Conservation (phyloP, 2,113 vertebrate species). For the Scalopus aquaticus region DNA sequence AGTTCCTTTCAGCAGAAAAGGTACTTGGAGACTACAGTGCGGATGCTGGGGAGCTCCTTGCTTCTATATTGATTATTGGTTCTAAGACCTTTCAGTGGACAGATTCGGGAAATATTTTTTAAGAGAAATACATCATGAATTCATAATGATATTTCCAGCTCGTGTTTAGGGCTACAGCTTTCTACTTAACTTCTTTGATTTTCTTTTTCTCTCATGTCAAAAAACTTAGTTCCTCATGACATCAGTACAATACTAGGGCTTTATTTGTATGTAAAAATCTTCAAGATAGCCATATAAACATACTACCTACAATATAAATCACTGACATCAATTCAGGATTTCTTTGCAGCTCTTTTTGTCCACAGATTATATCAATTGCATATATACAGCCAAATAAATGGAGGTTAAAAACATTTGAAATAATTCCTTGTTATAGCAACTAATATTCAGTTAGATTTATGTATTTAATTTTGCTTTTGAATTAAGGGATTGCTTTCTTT, state of each 20-base stretch:
- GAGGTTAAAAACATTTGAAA: neutral
- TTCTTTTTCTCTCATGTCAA: slow-evolving; percentile 12
- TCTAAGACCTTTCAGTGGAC: neutral
- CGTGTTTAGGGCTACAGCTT: neutral
- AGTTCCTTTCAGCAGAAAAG: neutral
- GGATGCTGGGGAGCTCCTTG: neutral
- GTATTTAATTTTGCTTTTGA: neutral
- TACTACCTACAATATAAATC: neutral
- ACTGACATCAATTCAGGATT: neutral
- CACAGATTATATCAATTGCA: neutral
- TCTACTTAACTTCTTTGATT: neutral
- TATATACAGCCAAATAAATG: neutral
- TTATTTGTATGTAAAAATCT: neutral
- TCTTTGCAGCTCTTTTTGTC: neutral
- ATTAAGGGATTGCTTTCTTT: neutral
- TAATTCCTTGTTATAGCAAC: neutral
- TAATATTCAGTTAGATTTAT: neutral
- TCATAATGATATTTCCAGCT: neutral
- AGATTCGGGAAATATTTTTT: neutral
- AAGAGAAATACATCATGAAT: neutral
- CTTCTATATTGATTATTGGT: neutral
- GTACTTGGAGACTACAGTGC: accelerated
- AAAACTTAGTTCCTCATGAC: neutral
- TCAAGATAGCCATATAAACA: neutral
- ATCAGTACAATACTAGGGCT: neutral